Evolutionary conservation across 2,888 invertebrate species (phyloP), one percentile per base, ranked within the genome.

Genomic region (Amphipoea lucens): DNA sequence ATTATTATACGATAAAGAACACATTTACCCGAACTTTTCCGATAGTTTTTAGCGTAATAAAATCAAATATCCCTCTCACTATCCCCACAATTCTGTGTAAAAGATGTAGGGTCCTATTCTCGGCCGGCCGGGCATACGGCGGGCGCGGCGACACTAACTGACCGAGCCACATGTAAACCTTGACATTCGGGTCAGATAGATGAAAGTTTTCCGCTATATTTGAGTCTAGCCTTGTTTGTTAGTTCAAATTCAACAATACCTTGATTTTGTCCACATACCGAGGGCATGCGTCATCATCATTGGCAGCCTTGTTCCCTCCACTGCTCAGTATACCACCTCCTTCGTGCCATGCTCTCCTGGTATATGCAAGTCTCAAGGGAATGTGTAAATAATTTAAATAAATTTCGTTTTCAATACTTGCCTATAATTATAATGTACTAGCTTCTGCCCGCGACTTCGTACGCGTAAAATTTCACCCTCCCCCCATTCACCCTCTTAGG

Each of bases 71-170:
- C 29, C 29, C 14, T 4, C 17, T 57, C 40, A 65, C 48, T 54
- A 67, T 14, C 20, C 3, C 17, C n/a, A 40, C 23, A 62, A 45
- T 17, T 40, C 23, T 4, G 2, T 23, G 20, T 62, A 14, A 71
- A 63, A 51, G 45, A 65, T 51, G 63, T 51, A 68, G 40, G 45
- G 40, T 6, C 14, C 48, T 84, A 76, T 57, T 81, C 54, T 65
- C 42, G 40, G 12, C 51, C 23, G 12, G 17, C 17, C 69, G 14
- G 20, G 62, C 40, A 42, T 14, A 69, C 54, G 70, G 5, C 29
- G 29, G 29, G 29, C 29, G 29, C 29, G 1, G 29, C 29, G 54
- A 74, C 63, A 7, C 67, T 84, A 84, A 84, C 84, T 80, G 85
- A 63, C 17, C 66, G 14, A 51, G 78, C 2, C 70, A 60, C n/a